Percentiles rank a stretch among this genome's conserved stretches.
phyloP scores from a whole-genome alignment of 2,888 invertebrate species.

The Athalia rosae region DNA sequence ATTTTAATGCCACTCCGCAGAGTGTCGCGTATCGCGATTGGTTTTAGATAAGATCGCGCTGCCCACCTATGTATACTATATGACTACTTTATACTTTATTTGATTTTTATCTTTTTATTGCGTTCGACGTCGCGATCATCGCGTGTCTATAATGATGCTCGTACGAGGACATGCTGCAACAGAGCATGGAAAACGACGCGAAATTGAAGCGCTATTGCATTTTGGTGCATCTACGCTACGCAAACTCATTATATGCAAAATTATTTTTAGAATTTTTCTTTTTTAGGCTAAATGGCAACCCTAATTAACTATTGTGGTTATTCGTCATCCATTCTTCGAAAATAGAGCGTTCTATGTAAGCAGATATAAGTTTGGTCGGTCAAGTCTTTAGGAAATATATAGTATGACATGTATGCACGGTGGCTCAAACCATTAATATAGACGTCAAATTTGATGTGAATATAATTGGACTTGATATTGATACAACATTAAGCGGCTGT shows the following conservation, averaged over 20 bases:
- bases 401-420: background rate
- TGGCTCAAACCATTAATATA: conserved; percentile 22
- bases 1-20: conserved; percentile 8
- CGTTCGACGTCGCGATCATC: conserved; percentile 15
- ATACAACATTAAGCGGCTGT: conserved; percentile 13
- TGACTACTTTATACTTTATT: conserved; percentile 55
- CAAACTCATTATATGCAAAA: conserved; percentile 3
- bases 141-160: conserved; percentile 37
- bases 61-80: conserved; percentile 23
- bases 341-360: no score
- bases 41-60: conserved; percentile 52
- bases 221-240: background rate
- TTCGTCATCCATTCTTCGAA: no score
- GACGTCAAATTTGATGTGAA: conserved; percentile 42
- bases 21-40: conserved; percentile 53
- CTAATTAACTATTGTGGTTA: no score
- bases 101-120: conserved; percentile 58
- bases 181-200: conserved; percentile 3
- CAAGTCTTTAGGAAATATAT: background rate
- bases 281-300: background rate
- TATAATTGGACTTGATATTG: conserved; percentile 41
- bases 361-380: no score
- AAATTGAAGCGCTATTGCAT: conserved; percentile 7
- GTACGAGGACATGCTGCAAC: background rate
- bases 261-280: conserved; percentile 1